These are phyloP conservation scores for Atta cephalotes DNA, from an alignment of 1,140 invertebrate genomes.

Conservation along the genomic window DNA sequence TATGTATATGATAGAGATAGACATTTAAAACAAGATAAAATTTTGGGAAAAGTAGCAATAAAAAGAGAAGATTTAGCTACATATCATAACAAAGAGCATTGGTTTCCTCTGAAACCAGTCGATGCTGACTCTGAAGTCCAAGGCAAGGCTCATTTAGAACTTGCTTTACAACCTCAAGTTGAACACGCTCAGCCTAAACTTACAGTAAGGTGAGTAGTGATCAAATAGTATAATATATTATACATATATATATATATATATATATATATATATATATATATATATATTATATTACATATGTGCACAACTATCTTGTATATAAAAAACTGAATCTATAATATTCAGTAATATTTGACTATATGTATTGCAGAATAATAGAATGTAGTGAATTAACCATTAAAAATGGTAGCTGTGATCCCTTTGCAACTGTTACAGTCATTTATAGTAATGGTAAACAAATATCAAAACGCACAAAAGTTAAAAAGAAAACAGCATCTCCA, in stretches of 20 bases:
- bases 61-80: slow-evolving; percentile 93
- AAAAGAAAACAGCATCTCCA: slow-evolving; percentile 95
- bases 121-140: slow-evolving; percentile 96
- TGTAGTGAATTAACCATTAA: slow-evolving; percentile 95
- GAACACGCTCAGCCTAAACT: slow-evolving; percentile 82
- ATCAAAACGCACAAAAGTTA: slow-evolving; percentile 93
- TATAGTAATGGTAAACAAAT: slow-evolving; percentile 94
- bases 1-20: slow-evolving; percentile 94
- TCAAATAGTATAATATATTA: background rate
- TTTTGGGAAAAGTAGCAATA: slow-evolving; percentile 95
- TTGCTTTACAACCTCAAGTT: slow-evolving; percentile 84
- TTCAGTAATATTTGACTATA: background rate
- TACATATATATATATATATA: too few species aligned
- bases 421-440: slow-evolving; percentile 92
- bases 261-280: too few species aligned
- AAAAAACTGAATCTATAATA: background rate
- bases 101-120: slow-evolving; percentile 94
- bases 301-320: background rate
- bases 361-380: slow-evolving; percentile 89
- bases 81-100: slow-evolving; percentile 96
- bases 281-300: background rate
- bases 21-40: slow-evolving; percentile 93
- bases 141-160: slow-evolving; percentile 92
- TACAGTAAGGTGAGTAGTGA: slow-evolving; percentile 79
- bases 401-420: slow-evolving; percentile 96